Conservation (phyloP, 37 sponge, comb jelly and placozoan species). For the Crambe crambe region DNA sequence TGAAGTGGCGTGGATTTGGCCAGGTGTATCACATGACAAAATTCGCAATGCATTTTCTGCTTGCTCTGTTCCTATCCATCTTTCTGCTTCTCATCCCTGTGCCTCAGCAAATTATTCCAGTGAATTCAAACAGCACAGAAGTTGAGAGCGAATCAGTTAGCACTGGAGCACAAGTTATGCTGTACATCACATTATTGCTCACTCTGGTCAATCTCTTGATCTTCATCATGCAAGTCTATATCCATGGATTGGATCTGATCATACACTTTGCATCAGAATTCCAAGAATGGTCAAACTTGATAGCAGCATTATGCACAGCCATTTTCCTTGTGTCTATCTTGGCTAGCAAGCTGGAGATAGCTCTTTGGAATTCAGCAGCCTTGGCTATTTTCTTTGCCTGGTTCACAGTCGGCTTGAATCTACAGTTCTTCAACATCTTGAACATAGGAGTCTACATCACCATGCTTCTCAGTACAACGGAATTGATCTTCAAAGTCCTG, state of each 20-base stretch:
- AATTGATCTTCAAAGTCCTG: constrained; percentile 51
- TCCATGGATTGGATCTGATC: constrained; percentile 1
- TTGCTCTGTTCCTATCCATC: constrained; percentile 55
- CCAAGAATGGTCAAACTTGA: constrained; percentile 2
- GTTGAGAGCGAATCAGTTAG: not conserved
- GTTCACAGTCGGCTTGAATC: constrained; percentile 54
- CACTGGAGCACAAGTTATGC: constrained; percentile 16
- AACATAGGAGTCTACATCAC: constrained; percentile 79
- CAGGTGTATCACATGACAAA: constrained; percentile 7
- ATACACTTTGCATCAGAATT: not conserved
- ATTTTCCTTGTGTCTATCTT: constrained; percentile 51
- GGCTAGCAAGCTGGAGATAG: not conserved
- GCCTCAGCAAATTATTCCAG: not conserved
- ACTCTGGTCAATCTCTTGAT: constrained; percentile 1
- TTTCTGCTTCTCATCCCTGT: constrained; percentile 42
- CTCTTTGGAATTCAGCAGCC: constrained; percentile 66
- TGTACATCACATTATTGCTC: constrained; percentile 25
- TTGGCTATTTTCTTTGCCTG: constrained; percentile 75
- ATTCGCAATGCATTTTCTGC: constrained; percentile 30
- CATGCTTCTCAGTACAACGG: constrained; percentile 75
- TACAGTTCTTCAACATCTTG: constrained; percentile 43
- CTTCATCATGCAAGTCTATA: constrained; percentile 11
- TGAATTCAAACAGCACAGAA: not conserved
- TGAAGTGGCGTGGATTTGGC: constrained; percentile 72
- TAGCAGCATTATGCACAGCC: constrained; percentile 30